Conservation (phyloP, 2,888 invertebrate genomes). For the Arctia plantaginis region DNA sequence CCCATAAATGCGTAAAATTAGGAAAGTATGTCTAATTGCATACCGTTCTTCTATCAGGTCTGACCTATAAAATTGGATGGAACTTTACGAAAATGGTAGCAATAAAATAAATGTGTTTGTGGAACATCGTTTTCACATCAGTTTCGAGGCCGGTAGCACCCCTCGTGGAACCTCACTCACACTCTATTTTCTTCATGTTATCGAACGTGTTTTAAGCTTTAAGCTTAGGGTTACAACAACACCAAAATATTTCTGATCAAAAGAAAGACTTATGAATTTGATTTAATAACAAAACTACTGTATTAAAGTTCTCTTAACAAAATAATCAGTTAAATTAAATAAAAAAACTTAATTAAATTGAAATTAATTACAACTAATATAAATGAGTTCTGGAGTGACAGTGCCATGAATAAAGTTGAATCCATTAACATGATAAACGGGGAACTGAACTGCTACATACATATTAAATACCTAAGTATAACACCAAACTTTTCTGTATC, state of each 20-base stretch:
- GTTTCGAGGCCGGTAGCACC: conserved; percentile 34
- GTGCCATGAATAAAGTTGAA: not conserved
- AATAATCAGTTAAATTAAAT: not conserved
- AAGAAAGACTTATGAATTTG: no score
- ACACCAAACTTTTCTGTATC: not conserved
- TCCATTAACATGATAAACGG: not conserved
- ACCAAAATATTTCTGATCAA: not conserved
- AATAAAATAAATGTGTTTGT: conserved; percentile 66
- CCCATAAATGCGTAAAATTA: conserved; percentile 21
- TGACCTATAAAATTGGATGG: conserved; percentile 46
- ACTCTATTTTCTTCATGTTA: conserved; percentile 41
- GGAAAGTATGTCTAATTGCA: conserved; percentile 47
- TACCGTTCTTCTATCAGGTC: conserved; percentile 22
- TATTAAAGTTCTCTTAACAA: not conserved
- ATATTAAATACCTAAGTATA: not conserved
- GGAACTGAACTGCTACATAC: not conserved
- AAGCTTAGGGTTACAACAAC: conserved; percentile 24
- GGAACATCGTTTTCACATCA: conserved; percentile 70
- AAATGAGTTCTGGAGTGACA: not conserved
- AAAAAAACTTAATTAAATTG: not conserved
- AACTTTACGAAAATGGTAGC: conserved; percentile 55
- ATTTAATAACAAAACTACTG: not conserved
- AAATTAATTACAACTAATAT: not conserved
- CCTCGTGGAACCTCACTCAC: conserved; percentile 29
- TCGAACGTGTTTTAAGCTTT: conserved; percentile 30